Conservation (phyloP, 1,140 invertebrate species). For the Trachymyrmex cornetzi region DNA sequence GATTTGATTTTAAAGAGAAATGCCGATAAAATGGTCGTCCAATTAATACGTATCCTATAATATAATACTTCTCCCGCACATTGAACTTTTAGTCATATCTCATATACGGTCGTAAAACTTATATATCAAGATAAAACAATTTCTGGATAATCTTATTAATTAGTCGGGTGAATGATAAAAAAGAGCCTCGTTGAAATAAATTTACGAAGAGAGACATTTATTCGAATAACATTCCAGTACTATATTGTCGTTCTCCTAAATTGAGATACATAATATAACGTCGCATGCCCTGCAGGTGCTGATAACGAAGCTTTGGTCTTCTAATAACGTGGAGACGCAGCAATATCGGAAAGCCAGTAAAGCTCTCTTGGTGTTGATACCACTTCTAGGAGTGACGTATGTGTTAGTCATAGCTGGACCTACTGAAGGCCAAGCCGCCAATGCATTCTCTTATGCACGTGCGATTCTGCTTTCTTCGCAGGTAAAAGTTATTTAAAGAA, state of each 20-base stretch:
- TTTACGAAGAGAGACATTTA: neutral
- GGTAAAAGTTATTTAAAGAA: constrained; percentile 85
- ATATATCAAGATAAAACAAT: neutral
- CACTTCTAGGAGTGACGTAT: constrained; percentile 95
- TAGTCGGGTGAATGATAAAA: neutral
- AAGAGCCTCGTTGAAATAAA: neutral
- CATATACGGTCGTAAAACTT: neutral
- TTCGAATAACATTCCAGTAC: neutral
- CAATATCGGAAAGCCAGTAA: constrained; percentile 96
- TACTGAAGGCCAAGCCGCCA: constrained; percentile 88
- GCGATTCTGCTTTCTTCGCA: constrained; percentile 94
- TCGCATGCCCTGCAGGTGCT: constrained; percentile 89
- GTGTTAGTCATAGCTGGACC: constrained; percentile 93
- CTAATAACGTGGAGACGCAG: constrained; percentile 94
- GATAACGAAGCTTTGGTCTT: constrained; percentile 96
- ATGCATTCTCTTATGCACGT: constrained; percentile 90
- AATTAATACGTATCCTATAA: neutral
- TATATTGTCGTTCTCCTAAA: neutral
- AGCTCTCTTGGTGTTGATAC: constrained; percentile 94
- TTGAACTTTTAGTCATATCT: constrained; percentile 20
- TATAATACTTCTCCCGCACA: neutral
- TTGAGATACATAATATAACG: neutral
- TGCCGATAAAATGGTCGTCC: neutral
- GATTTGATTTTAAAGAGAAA: constrained; percentile 3
- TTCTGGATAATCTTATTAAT: neutral